These are phyloP conservation scores for Leptoclinus maculatus DNA, from an alignment of 2,797 vertebrate genomes.

Conservation along the genomic window DNA sequence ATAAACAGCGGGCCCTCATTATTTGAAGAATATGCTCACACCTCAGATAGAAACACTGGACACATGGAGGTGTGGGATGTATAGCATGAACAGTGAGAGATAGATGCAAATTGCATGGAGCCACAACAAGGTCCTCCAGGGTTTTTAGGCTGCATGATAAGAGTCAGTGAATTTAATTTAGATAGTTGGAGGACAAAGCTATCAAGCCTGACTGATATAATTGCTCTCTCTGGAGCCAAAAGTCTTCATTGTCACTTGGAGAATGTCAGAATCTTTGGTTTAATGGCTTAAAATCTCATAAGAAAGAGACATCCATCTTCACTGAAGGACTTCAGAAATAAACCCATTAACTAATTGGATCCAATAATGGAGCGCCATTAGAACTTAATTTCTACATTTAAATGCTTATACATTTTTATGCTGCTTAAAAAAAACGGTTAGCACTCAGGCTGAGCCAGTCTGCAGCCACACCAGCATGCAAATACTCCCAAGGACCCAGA, in stretches of 20 bases:
- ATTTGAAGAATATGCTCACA: constrained; percentile 58
- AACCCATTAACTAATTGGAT: constrained; percentile 84
- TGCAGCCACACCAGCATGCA: constrained; percentile 38
- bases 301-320: constrained; percentile 76
- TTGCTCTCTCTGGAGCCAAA: constrained; percentile 76
- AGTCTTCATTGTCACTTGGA: constrained; percentile 77
- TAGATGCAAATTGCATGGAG: constrained; percentile 77
- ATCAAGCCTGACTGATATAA: constrained; percentile 77
- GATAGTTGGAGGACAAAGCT: constrained; percentile 78
- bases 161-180: constrained; percentile 75
- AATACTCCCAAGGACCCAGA: constrained; percentile 28
- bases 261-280: constrained; percentile 77
- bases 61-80: constrained; percentile 59
- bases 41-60: constrained; percentile 42
- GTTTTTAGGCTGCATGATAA: constrained; percentile 56
- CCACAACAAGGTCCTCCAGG: constrained; percentile 75
- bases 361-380: constrained; percentile 73
- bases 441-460: constrained; percentile 31
- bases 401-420: constrained; percentile 68
- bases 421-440: constrained; percentile 44
- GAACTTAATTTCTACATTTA: constrained; percentile 71
- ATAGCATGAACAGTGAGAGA: constrained; percentile 59
- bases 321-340: constrained; percentile 72
- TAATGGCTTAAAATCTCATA: constrained; percentile 77
- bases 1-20: constrained; percentile 52